phyloP scores from a whole-genome alignment of 1,140 invertebrate species.

The Nasonia giraulti region DNA sequence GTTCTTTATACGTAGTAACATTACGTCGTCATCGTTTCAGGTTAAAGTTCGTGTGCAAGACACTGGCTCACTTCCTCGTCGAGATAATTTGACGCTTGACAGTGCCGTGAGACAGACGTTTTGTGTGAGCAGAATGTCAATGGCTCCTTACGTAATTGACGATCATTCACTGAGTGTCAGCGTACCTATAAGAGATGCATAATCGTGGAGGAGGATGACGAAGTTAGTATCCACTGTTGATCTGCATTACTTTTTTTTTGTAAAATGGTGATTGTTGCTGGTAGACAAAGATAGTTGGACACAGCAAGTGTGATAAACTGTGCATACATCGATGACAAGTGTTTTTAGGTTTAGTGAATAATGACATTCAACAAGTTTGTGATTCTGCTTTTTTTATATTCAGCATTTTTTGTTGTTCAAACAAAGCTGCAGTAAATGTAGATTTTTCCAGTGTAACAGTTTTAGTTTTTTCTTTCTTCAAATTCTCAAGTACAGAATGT shows the following conservation, averaged over 20 bases:
- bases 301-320: background rate
- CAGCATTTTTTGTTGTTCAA: background rate
- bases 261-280: background rate
- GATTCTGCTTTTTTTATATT: no score
- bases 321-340: background rate
- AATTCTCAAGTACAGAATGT: no score
- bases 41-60: background rate
- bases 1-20: background rate
- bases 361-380: no score
- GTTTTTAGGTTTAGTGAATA: background rate
- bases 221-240: background rate
- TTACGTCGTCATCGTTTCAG: constrained; percentile 14
- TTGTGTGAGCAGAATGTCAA: background rate
- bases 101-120: background rate
- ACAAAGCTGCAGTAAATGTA: background rate
- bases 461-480: no score
- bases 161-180: constrained; percentile 5
- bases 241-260: background rate
- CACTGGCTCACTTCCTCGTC: background rate
- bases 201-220: background rate
- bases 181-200: background rate
- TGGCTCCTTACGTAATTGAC: constrained; percentile 33
- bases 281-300: background rate
- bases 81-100: background rate
- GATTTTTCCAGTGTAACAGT: background rate